A percentile compares a stretch with the other conserved stretches of the same genome.
Evolutionary conservation across 2,888 invertebrate genomes (phyloP).

Genomic region (Eristalis pertinax): DNA sequence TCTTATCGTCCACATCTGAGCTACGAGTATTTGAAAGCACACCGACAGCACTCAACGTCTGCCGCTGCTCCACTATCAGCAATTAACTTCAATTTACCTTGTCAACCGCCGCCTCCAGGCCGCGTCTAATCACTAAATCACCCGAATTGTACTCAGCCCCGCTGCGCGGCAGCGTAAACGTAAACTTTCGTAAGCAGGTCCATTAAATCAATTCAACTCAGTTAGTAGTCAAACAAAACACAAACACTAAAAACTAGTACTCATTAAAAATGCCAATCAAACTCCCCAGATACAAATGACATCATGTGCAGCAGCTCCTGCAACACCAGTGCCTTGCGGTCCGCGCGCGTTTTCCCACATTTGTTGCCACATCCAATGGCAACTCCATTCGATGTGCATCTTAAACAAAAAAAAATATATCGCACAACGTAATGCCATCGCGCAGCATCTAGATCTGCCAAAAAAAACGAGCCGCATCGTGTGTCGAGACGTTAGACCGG

Average conservation of each 20-base stretch:
- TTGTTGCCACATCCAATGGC: conserved; percentile 46
- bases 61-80: not conserved
- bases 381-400: conserved; percentile 39
- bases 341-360: conserved; percentile 51
- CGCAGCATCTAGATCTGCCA: conserved; percentile 66
- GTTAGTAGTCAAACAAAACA: conserved; percentile 24
- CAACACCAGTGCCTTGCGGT: not conserved
- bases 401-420: conserved; percentile 3
- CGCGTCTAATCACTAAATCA: not conserved
- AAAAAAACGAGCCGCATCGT: conserved; percentile 40
- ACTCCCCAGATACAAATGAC: conserved; percentile 55
- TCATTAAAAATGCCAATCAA: conserved; percentile 62
- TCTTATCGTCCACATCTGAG: not conserved
- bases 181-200: conserved; percentile 32
- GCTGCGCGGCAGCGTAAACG: not conserved
- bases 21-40: not conserved
- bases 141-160: not conserved
- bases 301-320: conserved; percentile 49
- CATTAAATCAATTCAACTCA: conserved; percentile 49
- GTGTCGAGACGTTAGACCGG: conserved; percentile 8
- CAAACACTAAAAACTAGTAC: conserved; percentile 31
- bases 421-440: conserved; percentile 16
- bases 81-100: not conserved
- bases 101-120: not conserved
- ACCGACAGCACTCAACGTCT: not conserved